phyloP scores from a whole-genome alignment of 2,113 vertebrate genomes.

The Sus scrofa region T2T-Sscrofa CM000822.6:60863001-60863500 shows the following conservation, averaged over 20 bases:
- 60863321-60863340: neutral
- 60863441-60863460: neutral
- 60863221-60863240: neutral
- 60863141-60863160: neutral
- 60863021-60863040: neutral
- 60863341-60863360: neutral
- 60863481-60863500: slow-evolving; percentile 20
- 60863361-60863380: neutral
- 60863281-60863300: neutral
- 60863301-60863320: neutral
- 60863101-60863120: neutral
- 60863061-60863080: neutral
- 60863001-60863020: neutral
- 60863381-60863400: slow-evolving; percentile 21
- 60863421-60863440: slow-evolving; percentile 25
- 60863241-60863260: neutral
- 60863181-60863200: neutral
- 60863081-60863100: neutral
- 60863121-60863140: neutral
- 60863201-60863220: neutral
- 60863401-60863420: slow-evolving; percentile 50
- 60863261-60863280: neutral
- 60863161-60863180: neutral
- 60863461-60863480: neutral
- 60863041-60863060: neutral